A percentile compares a stretch with the other conserved stretches of the same genome.
Evolutionary conservation across 1,140 invertebrate genomes (phyloP).

Genomic region (Copidosoma floridanum): DNA sequence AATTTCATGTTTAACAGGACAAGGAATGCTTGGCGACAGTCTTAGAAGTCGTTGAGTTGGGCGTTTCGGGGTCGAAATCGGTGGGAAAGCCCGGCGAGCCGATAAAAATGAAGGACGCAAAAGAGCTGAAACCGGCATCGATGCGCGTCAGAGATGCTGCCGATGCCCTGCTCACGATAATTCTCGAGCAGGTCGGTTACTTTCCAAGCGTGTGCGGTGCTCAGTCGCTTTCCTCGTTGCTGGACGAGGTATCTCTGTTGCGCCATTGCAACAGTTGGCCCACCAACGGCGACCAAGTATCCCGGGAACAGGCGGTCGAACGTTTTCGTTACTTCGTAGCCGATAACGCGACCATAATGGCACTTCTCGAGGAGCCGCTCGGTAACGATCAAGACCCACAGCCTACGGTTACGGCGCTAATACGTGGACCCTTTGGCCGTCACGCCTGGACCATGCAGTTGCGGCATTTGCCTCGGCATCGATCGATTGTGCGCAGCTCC

Average conservation of each 20-base stretch:
- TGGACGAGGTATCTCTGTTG: slow-evolving; percentile 84
- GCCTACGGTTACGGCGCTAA: slow-evolving; percentile 75
- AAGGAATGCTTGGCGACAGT: slow-evolving; percentile 89
- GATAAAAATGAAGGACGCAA: slow-evolving; percentile 91
- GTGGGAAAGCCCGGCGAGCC: slow-evolving; percentile 83
- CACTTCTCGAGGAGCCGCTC: slow-evolving; percentile 86
- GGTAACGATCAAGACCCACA: slow-evolving; percentile 78
- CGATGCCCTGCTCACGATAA: slow-evolving; percentile 84
- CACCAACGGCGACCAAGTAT: slow-evolving; percentile 49
- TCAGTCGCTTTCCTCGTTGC: slow-evolving; percentile 79
- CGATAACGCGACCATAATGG: slow-evolving; percentile 85
- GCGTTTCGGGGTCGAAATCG: slow-evolving; percentile 93
- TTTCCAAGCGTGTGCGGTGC: slow-evolving; percentile 82
- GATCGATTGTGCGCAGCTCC: slow-evolving; percentile 70
- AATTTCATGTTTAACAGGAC: slow-evolving; percentile 60
- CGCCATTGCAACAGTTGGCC: slow-evolving; percentile 72
- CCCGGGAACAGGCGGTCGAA: slow-evolving; percentile 60
- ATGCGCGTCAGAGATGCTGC: slow-evolving; percentile 95
- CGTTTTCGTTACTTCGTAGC: slow-evolving; percentile 88
- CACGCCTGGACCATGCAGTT: slow-evolving; percentile 93
- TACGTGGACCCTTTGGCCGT: slow-evolving; percentile 87
- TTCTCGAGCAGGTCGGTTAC: slow-evolving; percentile 86
- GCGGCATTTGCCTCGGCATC: slow-evolving; percentile 76
- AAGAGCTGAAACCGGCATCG: slow-evolving; percentile 92
- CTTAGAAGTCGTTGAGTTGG: slow-evolving; percentile 94